phyloP scores from a whole-genome alignment of 2,888 invertebrate genomes.

The Coleophora deauratella region DNA sequence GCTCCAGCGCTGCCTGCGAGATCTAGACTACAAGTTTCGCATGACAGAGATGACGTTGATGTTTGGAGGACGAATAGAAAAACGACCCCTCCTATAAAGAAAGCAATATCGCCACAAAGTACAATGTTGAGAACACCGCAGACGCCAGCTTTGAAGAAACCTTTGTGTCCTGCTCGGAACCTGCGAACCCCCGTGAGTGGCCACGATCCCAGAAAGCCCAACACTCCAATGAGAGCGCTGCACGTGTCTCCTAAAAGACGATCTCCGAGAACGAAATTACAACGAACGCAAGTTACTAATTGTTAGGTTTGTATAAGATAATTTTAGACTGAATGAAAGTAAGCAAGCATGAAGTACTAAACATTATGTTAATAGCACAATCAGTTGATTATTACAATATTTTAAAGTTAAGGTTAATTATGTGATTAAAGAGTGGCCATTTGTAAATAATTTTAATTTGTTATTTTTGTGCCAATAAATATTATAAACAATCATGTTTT shows the following conservation, averaged over 20 bases:
- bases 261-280: conserved; percentile 52
- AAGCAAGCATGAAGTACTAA: too few species aligned
- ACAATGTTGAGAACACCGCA: conserved; percentile 40
- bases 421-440: conserved; percentile 36
- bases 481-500: too few species aligned
- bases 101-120: conserved; percentile 44
- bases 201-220: conserved; percentile 56
- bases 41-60: conserved; percentile 36
- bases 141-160: conserved; percentile 75
- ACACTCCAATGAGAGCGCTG: conserved; percentile 74
- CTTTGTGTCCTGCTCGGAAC: conserved; percentile 72
- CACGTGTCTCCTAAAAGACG: conserved; percentile 59
- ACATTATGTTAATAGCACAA: conserved; percentile 14
- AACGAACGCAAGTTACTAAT: conserved; percentile 19
- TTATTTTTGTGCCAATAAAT: neutral
- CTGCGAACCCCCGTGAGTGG: conserved; percentile 58
- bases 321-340: too few species aligned
- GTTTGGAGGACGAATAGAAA: conserved; percentile 39
- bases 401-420: neutral
- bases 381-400: conserved; percentile 8
- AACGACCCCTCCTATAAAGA: conserved; percentile 45
- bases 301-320: conserved; percentile 17
- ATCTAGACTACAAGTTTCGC: conserved; percentile 20
- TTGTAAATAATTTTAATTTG: conserved; percentile 32
- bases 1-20: conserved; percentile 23